Evolutionary conservation across 2,888 invertebrate genomes (phyloP).

Genomic region (Noctua janthe): DNA sequence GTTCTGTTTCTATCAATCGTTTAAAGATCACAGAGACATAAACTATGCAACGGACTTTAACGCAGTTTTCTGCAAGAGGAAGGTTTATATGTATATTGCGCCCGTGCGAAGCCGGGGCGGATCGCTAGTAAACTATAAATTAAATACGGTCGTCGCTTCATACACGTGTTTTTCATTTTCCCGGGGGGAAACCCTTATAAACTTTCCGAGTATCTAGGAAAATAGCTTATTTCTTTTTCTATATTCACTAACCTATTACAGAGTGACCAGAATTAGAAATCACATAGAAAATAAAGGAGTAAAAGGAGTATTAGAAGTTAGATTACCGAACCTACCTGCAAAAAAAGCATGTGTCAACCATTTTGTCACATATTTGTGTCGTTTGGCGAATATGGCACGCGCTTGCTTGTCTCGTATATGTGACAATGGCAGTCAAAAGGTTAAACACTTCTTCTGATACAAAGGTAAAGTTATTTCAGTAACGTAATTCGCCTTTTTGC

Average conservation of each 20-base stretch:
- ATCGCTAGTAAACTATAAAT: neutral
- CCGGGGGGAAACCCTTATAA: neutral
- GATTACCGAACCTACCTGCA: neutral
- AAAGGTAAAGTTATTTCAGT: constrained; percentile 33
- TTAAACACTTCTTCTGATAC: neutral
- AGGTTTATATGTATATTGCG: no score
- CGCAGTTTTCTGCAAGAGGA: no score
- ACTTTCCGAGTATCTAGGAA: neutral
- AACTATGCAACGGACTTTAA: no score
- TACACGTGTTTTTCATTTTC: neutral
- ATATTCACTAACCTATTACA: neutral
- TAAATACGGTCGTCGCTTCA: neutral
- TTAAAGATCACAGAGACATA: no score
- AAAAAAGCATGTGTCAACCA: neutral
- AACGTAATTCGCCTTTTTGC: constrained; percentile 6
- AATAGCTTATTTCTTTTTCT: neutral
- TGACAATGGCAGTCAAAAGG: neutral
- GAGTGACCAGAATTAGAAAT: neutral
- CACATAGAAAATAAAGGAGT: neutral
- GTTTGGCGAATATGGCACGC: no score
- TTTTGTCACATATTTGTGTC: no score
- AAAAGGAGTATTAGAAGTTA: neutral
- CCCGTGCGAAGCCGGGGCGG: no score
- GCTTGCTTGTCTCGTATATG: no score
- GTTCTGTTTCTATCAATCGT: no score